phyloP scores from a whole-genome alignment of 53 echinoderm and acorn worm genomes.

The Echinometra lucunter region DNA sequence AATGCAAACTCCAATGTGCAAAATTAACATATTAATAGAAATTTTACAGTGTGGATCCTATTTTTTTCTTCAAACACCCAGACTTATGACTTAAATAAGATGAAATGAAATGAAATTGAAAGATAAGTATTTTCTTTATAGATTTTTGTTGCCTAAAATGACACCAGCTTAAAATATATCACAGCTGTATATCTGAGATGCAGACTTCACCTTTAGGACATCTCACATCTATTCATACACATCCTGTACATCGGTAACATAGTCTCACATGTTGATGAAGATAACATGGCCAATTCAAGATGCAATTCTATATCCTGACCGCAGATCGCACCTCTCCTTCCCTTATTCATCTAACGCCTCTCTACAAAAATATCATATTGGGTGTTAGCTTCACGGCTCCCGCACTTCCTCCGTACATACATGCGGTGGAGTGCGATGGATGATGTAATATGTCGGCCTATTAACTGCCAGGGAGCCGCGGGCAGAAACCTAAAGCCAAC shows the following conservation, averaged over 20 bases:
- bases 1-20: too few relatives aligned
- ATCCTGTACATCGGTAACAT: background rate
- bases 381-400: slow-evolving; percentile 43
- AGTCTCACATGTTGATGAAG: background rate
- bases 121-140: too few relatives aligned
- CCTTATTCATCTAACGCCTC: background rate
- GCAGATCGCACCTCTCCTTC: background rate
- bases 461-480: slow-evolving; percentile 28
- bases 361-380: slow-evolving; percentile 6
- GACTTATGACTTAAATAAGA: too few relatives aligned
- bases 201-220: slow-evolving; percentile 9
- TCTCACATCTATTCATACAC: background rate
- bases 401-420: background rate
- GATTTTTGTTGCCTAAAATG: background rate
- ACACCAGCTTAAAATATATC: background rate
- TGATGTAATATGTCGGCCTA: slow-evolving; percentile 42
- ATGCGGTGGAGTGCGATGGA: background rate
- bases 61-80: too few relatives aligned
- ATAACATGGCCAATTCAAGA: background rate
- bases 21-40: background rate
- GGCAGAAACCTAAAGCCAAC: slow-evolving; percentile 33
- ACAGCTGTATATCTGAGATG: background rate
- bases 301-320: slow-evolving; percentile 36
- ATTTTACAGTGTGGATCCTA: background rate
- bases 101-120: too few relatives aligned